phyloP scores from a whole-genome alignment of 2,113 vertebrate genomes.

The Campylomormyrus tamandua region DNA sequence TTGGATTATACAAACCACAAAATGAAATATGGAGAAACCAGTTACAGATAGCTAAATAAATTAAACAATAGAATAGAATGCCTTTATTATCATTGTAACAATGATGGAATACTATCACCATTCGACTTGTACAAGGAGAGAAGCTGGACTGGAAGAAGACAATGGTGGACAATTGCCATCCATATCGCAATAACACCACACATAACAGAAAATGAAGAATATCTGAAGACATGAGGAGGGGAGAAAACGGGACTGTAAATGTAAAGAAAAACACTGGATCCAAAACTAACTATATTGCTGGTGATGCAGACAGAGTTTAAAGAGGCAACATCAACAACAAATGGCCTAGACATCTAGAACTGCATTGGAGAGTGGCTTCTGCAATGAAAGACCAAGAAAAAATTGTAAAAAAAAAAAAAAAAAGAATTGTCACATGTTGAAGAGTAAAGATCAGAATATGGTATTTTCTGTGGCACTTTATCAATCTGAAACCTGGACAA shows the following conservation, averaged over 20 bases:
- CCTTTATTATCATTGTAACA: background rate
- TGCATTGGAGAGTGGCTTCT: background rate
- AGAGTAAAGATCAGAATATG: background rate
- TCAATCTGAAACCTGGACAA: background rate
- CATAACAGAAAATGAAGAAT: background rate
- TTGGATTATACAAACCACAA: background rate
- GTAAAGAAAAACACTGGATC: background rate
- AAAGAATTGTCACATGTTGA: background rate
- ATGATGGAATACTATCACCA: background rate
- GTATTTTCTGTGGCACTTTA: background rate
- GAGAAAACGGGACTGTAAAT: background rate
- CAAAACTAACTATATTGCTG: background rate
- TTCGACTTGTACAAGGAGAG: background rate
- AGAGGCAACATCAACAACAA: background rate
- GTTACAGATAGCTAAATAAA: background rate
- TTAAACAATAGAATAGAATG: background rate
- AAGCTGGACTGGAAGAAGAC: background rate
- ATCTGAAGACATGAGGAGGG: background rate
- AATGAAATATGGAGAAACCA: background rate
- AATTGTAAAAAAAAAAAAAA: background rate
- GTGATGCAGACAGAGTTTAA: background rate
- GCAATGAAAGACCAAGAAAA: background rate
- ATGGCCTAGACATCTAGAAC: background rate
- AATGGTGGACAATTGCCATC: background rate
- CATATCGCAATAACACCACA: background rate